Conservation (phyloP, 1,140 invertebrate species). For the Bilobella aurantiaca region DNA sequence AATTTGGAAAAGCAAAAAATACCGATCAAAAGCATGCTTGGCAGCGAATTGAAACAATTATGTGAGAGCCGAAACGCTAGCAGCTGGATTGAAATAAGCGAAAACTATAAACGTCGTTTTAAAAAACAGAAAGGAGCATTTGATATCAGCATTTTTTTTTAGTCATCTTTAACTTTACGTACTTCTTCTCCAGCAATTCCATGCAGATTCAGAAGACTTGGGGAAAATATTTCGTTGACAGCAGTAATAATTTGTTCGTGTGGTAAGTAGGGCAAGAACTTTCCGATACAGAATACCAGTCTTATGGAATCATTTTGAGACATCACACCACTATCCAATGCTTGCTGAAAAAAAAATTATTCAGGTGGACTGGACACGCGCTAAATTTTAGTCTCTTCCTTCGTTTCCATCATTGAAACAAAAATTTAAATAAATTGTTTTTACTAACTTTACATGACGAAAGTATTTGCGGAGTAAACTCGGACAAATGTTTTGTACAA, state of each 20-base stretch:
- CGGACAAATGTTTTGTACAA: slow-evolving; percentile 22
- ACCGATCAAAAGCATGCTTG: too few species aligned
- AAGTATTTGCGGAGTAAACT: slow-evolving; percentile 29
- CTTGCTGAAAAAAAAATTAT: slow-evolving; percentile 21
- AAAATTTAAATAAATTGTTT: too few species aligned
- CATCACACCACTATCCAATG: slow-evolving; percentile 25
- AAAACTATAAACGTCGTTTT: too few species aligned
- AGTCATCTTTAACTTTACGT: too few species aligned
- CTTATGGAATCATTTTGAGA: slow-evolving; percentile 28
- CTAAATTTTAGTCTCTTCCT: too few species aligned
- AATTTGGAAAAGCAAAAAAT: too few species aligned
- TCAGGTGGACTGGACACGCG: not conserved
- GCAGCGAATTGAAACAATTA: too few species aligned
- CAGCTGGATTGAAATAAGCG: too few species aligned
- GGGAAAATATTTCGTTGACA: slow-evolving; percentile 33
- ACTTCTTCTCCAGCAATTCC: slow-evolving; percentile 23
- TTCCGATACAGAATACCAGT: slow-evolving; percentile 29
- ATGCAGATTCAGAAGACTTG: slow-evolving; percentile 27
- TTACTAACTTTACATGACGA: slow-evolving; percentile 26
- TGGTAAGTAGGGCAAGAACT: slow-evolving; percentile 31
- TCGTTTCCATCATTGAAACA: slow-evolving; percentile 1
- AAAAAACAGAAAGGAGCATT: too few species aligned
- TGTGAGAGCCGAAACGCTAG: too few species aligned
- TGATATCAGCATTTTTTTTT: too few species aligned
- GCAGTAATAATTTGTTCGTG: slow-evolving; percentile 28